phyloP scores from a whole-genome alignment of 2,797 vertebrate genomes.

The Muraenolepis orangiensis region DNA sequence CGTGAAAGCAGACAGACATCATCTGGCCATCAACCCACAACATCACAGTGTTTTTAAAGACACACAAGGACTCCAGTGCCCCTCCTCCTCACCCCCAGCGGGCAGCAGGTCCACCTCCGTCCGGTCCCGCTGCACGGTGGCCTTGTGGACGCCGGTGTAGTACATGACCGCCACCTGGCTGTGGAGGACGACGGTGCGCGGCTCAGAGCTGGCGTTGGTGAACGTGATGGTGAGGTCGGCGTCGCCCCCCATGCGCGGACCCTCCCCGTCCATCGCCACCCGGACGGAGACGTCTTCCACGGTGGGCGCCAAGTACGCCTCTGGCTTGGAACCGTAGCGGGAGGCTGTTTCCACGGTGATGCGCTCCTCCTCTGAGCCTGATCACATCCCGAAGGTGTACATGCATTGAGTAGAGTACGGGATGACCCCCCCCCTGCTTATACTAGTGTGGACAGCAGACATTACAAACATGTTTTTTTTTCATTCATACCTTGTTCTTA shows the following conservation, averaged over 20 bases:
- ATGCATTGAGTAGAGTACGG: background rate
- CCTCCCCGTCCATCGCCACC: conserved; percentile 75
- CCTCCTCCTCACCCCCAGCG: conserved; percentile 69
- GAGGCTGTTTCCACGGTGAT: conserved; percentile 85
- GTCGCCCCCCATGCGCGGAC: conserved; percentile 73
- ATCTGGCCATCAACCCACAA: background rate
- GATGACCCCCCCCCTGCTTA: too few species aligned
- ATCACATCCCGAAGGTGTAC: background rate
- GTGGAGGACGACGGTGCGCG: conserved; percentile 73
- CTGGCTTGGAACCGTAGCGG: conserved; percentile 79
- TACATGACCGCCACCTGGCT: conserved; percentile 82
- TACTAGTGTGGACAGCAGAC: too few species aligned
- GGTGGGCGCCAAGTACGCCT: conserved; percentile 63
- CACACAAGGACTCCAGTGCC: background rate
- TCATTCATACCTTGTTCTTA: too few species aligned
- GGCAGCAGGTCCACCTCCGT: conserved; percentile 67
- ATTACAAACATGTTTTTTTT: too few species aligned
- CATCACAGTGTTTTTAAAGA: background rate
- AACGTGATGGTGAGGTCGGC: conserved; percentile 71
- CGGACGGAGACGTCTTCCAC: conserved; percentile 74
- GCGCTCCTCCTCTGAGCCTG: conserved; percentile 83
- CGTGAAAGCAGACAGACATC: background rate
- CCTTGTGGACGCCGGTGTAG: conserved; percentile 84
- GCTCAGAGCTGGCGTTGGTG: conserved; percentile 71
- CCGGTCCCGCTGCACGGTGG: conserved; percentile 72